Conservation (phyloP, 2,797 vertebrate genomes). For the Monodelphis domestica region DNA sequence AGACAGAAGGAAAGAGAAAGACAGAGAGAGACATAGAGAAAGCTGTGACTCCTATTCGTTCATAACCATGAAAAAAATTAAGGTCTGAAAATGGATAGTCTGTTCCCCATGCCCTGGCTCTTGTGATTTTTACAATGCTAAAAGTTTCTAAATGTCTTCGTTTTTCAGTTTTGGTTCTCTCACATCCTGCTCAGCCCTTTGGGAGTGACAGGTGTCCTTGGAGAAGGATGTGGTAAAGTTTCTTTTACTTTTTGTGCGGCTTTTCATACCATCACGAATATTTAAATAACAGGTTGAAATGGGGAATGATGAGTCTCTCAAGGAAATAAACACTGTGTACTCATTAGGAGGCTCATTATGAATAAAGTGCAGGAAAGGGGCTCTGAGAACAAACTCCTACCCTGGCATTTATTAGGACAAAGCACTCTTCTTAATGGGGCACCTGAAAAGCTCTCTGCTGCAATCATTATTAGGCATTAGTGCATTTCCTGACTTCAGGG, state of each 20-base stretch:
- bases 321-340: conserved; percentile 86
- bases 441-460: conserved; percentile 84
- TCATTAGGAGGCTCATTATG: conserved; percentile 89
- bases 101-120: neutral
- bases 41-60: neutral
- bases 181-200: conserved; percentile 57
- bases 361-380: conserved; percentile 87
- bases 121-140: neutral
- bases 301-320: conserved; percentile 86
- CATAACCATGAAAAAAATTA: neutral
- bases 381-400: conserved; percentile 85
- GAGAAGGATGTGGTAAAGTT: conserved; percentile 66
- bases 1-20: neutral
- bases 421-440: conserved; percentile 86
- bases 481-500: conserved; percentile 85
- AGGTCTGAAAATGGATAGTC: neutral
- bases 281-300: conserved; percentile 85
- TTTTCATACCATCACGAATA: conserved; percentile 78
- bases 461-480: conserved; percentile 84
- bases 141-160: conserved; percentile 4
- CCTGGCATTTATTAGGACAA: conserved; percentile 87
- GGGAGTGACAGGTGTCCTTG: conserved; percentile 70
- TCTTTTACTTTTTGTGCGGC: conserved; percentile 33
- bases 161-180: conserved; percentile 14
- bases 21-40: neutral